Evolutionary conservation across 2,888 invertebrate genomes (phyloP), one percentile per base, ranked within the genome.

Genomic region (Lasioglossum pauxillum): DNA sequence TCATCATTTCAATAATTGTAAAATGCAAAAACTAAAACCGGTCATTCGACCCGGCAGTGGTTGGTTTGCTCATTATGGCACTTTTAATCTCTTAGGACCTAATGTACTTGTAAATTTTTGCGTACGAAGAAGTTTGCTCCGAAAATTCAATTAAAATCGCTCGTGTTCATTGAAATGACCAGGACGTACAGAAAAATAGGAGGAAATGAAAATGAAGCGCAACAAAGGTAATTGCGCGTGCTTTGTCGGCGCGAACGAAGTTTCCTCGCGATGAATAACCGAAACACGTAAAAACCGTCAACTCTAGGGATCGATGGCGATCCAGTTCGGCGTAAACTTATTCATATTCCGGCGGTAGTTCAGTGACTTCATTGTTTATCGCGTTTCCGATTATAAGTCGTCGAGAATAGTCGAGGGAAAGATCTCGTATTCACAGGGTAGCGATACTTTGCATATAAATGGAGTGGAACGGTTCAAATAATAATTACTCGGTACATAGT

Each of bases 281-380:
- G 19, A 14, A 27, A 73, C 71, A 16, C 44, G n/a, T 16, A 27
- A 49, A 75, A 78, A n/a, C 10, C 23, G 31, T 4, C 35, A 1
- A 4, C 67, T 75, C 19, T 0, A 31, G n/a, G 72, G 27, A 84
- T 14, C 35, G 75, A 73, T 67, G 19, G 27, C 27, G 14, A 60
- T 44, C 35, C 4, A 12, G 8, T 64, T 57, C 72, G 35, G 23
- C 27, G 53, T n/a, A 67, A 53, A 2, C 74, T 38, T 27, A 31
- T 35, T 27, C 38, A 14, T 10, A 38, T 64, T 49, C 16, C 10
- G 19, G 4, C 2, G 31, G 1, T 16, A 31, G 75, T 84, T 79
- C 72, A 79, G 57, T 27, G 72, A 67, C 72, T 79, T 72, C 67
- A 35, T 73, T 84, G 64, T 79, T 79, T 79, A 57, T 53, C 35